These are phyloP conservation scores for Trissonchulus sp. DNA, from an alignment of 2,888 invertebrate genomes.

Conservation along the genomic window DNA sequence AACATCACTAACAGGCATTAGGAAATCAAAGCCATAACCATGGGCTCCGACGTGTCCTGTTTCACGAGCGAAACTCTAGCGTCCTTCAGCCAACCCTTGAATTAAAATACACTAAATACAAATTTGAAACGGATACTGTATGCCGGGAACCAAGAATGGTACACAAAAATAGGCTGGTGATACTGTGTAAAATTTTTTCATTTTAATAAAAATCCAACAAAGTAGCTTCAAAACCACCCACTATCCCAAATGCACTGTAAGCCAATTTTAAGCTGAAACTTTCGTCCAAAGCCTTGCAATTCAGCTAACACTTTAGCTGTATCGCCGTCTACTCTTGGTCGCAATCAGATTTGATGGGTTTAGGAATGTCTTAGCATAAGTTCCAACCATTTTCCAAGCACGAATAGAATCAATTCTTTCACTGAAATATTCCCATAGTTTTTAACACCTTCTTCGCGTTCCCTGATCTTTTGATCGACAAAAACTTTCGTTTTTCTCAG, in stretches of 20 bases:
- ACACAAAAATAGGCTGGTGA: slow-evolving; percentile 68
- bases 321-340: slow-evolving; percentile 61
- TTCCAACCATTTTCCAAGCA: no score
- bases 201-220: no score
- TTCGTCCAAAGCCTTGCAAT: slow-evolving; percentile 77
- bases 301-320: slow-evolving; percentile 76
- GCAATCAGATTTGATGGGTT: no score
- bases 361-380: no score
- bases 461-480: slow-evolving; percentile 83
- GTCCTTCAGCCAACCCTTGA: slow-evolving; percentile 36
- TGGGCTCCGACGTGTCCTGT: slow-evolving; percentile 61
- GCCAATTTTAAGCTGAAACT: slow-evolving; percentile 70
- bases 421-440: no score
- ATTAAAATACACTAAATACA: slow-evolving; percentile 60
- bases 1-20: slow-evolving; percentile 77
- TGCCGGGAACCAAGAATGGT: slow-evolving; percentile 68
- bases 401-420: no score
- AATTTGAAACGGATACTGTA: slow-evolving; percentile 65
- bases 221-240: no score
- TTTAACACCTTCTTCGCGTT: slow-evolving; percentile 75
- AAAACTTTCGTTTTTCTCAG: slow-evolving; percentile 93
- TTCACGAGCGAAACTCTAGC: slow-evolving; percentile 61
- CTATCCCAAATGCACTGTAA: slow-evolving; percentile 77
- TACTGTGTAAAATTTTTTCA: slow-evolving; percentile 69
- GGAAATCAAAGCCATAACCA: slow-evolving; percentile 73